Base-by-base conservation (phyloP, 2,888 invertebrate genomes). In the Pristionchus japonicus region DNA sequence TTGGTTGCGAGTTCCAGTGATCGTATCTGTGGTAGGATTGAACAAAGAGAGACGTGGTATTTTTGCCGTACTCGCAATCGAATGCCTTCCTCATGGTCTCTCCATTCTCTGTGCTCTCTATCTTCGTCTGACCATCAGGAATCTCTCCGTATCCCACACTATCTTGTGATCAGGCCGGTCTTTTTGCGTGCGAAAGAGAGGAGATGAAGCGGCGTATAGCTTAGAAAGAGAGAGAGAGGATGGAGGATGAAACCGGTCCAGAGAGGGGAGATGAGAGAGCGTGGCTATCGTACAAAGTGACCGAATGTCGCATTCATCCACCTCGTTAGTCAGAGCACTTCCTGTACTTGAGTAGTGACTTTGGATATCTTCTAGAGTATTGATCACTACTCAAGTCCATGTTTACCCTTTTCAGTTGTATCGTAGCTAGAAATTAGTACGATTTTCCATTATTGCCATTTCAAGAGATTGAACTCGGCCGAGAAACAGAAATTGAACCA, bases 31-130 rank as follows among this genome's bases (percentile, higher is more conserved):
- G n/a, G 3, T 15, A 40, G 74, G 20, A 74, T 74, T 43, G 31
- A 17, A 2, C 67, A 34, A 67, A 67, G n/a, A n/a, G 61, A 15
- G 20, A 70, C 70, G 20, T 37, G 70, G 34, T 77, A 77, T 43
- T 47, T 74, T 67, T 43, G n/a, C 74, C 77, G 43, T 77, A 27
- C n/a, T 77, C 47, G n/a, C 77, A 77, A 77, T 77, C 23, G 43
- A 27, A 1, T 43, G 57, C 23, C 43, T 9, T 74, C 74, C 23
- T 17, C 20, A 20, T 13, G 70, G 11, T 4, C 34, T 70, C 70
- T 70, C 17, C 37, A 70, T 37, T 17, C 70, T 37, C 11, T 31
- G 23, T 23, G 13, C 1, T n/a, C n/a, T 43, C 43, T 47, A 11
- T n/a, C 3, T 40, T 77, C 20, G 43, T 77, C 77, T 77, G 43